Conservation (phyloP, 1,140 invertebrate genomes). For the Calliphora vicina region DNA sequence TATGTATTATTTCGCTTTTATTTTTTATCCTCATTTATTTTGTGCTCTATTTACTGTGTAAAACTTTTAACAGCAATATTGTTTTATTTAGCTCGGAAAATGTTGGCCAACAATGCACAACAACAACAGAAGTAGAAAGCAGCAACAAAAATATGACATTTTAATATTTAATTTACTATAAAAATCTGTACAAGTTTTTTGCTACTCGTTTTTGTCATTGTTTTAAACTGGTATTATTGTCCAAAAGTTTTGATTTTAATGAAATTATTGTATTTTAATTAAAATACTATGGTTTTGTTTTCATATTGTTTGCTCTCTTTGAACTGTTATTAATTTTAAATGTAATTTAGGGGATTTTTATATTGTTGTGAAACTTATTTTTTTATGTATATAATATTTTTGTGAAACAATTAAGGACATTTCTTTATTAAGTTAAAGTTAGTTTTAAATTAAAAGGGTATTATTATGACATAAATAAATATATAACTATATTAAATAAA, state of each 20-base stretch:
- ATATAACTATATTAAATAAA: too few relatives aligned
- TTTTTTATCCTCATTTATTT: background rate
- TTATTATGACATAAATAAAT: too few relatives aligned
- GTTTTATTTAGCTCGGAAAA: background rate
- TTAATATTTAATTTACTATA: conserved; percentile 1
- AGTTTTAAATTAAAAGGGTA: too few relatives aligned
- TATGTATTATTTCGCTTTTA: background rate
- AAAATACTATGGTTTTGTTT: background rate
- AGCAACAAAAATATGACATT: background rate
- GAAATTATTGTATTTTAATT: background rate
- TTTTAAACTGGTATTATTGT: background rate
- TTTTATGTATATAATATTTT: background rate
- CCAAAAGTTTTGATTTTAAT: conserved; percentile 10
- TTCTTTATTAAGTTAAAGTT: too few relatives aligned
- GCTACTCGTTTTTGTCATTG: background rate
- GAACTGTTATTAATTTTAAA: background rate
- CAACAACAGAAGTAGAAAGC: background rate
- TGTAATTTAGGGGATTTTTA: background rate
- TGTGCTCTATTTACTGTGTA: background rate
- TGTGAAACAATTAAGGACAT: too few relatives aligned
- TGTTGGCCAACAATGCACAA: background rate
- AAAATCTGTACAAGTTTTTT: background rate
- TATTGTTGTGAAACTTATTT: background rate
- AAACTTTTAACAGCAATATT: background rate
- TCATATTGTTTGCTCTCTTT: background rate